Percentiles rank a stretch among this genome's conserved stretches.
Conservation (phyloP, 2,797 vertebrate genomes). For the Cyclura pinguis region DNA sequence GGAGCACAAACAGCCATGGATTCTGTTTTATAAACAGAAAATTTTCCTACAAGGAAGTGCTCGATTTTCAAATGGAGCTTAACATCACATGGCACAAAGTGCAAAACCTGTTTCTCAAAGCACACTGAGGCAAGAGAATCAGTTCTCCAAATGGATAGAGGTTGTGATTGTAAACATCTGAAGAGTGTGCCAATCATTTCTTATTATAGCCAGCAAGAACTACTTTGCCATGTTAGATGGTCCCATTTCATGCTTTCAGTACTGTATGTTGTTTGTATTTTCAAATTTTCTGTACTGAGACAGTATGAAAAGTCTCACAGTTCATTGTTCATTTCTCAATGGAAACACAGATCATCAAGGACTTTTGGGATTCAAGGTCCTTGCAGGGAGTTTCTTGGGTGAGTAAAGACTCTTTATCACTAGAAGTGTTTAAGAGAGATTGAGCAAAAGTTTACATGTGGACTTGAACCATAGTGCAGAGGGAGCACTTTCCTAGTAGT, state of each 20-base stretch:
- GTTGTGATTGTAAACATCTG: not conserved
- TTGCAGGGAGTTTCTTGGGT: not conserved
- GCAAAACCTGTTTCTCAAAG: not conserved
- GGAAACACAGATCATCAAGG: not conserved
- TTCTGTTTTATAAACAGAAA: no score
- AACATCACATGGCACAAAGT: not conserved
- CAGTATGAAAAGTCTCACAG: not conserved
- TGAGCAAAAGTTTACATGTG: not conserved
- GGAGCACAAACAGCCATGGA: not conserved
- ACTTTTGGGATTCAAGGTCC: not conserved
- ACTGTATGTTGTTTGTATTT: not conserved
- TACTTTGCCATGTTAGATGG: not conserved
- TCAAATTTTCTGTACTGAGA: not conserved
- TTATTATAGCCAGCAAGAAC: not conserved
- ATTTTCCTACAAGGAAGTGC: not conserved
- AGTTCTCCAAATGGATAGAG: not conserved
- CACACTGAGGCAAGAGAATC: not conserved
- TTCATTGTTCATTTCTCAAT: not conserved
- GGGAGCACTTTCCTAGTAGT: not conserved
- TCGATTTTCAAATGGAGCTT: not conserved
- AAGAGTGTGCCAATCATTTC: not conserved
- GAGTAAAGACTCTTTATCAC: not conserved
- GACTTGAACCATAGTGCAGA: not conserved
- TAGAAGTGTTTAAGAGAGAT: not conserved
- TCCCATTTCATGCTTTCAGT: not conserved